These are phyloP conservation scores for Bovichtus variegatus DNA, from an alignment of 2,797 vertebrate species.

Conservation along the genomic window DNA sequence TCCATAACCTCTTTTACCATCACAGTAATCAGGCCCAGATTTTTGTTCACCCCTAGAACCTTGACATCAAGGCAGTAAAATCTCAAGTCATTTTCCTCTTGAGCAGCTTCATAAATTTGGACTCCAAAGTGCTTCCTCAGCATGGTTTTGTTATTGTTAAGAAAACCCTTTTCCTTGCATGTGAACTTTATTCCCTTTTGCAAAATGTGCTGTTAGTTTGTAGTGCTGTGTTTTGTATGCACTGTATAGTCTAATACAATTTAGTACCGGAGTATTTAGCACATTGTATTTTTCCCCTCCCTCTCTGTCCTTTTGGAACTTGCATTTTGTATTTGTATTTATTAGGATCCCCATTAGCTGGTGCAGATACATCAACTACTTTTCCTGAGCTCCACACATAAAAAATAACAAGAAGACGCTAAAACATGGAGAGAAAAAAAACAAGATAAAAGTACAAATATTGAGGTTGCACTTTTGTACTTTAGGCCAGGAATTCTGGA, in stretches of 20 bases:
- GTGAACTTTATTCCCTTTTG: slow-evolving; percentile 1
- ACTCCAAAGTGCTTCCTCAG: slow-evolving; percentile 29
- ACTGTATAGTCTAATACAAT: slow-evolving; percentile 1
- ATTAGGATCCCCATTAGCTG: no score
- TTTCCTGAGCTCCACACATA: no score
- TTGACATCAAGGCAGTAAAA: slow-evolving; percentile 40
- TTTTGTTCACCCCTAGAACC: slow-evolving; percentile 46
- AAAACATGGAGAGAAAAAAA: no score
- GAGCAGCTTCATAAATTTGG: slow-evolving; percentile 53
- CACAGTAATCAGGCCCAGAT: slow-evolving; percentile 65
- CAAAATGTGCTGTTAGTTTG: neutral
- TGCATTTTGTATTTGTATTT: no score
- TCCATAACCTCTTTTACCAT: slow-evolving; percentile 48
- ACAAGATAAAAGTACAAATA: no score
- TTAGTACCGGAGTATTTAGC: slow-evolving; percentile 8
- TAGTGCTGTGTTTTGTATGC: neutral
- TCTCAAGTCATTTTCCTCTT: slow-evolving; percentile 30
- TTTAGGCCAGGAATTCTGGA: slow-evolving; percentile 35
- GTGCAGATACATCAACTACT: no score
- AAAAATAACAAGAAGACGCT: no score
- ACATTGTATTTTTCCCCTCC: neutral
- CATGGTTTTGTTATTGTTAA: slow-evolving; percentile 46
- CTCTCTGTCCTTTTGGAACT: slow-evolving; percentile 1
- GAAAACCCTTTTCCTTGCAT: slow-evolving; percentile 25
- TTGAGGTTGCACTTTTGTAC: no score